phyloP scores from a whole-genome alignment of 2,797 vertebrate species.

The Rhinoraja longicauda region DNA sequence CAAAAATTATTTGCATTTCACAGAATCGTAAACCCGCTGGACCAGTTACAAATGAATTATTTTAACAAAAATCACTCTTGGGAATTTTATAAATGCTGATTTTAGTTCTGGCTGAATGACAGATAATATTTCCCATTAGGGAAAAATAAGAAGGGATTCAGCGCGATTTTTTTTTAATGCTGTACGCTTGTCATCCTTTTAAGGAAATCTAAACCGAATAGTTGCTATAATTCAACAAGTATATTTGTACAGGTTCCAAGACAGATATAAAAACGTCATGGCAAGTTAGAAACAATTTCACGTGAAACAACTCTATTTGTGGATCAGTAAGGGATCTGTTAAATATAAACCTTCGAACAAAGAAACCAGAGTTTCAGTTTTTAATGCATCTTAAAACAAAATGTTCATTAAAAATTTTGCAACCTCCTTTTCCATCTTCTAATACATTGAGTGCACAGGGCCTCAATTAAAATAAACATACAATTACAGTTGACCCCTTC shows the following conservation, averaged over 20 bases:
- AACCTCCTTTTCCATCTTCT: background rate
- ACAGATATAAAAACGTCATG: conserved; percentile 23
- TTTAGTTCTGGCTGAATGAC: conserved; percentile 32
- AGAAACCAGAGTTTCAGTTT: background rate
- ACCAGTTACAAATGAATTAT: background rate
- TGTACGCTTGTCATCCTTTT: conserved; percentile 5
- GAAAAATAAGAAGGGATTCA: background rate
- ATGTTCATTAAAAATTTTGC: background rate
- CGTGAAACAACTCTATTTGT: background rate
- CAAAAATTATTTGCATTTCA: background rate
- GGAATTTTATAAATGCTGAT: background rate
- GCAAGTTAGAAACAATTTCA: background rate
- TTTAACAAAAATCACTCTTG: conserved; percentile 4
- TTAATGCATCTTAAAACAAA: background rate
- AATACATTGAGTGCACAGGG: background rate
- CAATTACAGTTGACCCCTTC: background rate
- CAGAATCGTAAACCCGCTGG: background rate
- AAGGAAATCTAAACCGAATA: background rate
- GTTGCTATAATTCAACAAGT: background rate
- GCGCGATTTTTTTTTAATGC: background rate
- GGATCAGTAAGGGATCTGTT: background rate
- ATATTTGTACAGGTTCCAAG: conserved; percentile 16
- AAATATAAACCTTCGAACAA: conserved; percentile 2
- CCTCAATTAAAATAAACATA: background rate
- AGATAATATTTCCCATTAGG: background rate